Conservation (phyloP, 2,888 invertebrate species). For the Strigamia crassipes region DNA sequence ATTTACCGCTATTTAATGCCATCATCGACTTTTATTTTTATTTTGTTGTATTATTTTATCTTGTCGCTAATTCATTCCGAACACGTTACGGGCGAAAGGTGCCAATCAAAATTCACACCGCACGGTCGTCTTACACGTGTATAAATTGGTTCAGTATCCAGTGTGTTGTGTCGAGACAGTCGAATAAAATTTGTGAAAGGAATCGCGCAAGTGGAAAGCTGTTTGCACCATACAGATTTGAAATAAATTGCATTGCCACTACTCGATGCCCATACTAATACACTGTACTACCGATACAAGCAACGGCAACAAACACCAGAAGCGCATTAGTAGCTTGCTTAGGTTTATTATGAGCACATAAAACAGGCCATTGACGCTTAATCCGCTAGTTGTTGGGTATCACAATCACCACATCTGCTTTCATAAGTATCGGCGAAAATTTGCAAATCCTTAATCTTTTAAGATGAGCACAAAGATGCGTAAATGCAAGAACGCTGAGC, state of each 20-base stretch:
- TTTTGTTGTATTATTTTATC: background rate
- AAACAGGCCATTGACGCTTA: constrained; percentile 26
- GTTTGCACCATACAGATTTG: constrained; percentile 42
- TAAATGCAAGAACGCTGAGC: background rate
- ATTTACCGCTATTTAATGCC: constrained; percentile 12
- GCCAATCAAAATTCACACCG: constrained; percentile 27
- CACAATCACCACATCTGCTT: constrained; percentile 38
- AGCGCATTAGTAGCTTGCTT: constrained; percentile 1
- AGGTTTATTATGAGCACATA: constrained; percentile 10
- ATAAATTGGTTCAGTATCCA: constrained; percentile 40
- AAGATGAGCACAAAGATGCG: constrained; percentile 1
- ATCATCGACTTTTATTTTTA: background rate
- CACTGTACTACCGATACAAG: background rate
- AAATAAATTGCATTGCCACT: constrained; percentile 25
- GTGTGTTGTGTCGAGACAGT: constrained; percentile 33
- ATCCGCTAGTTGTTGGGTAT: constrained; percentile 19
- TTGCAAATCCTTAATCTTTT: constrained; percentile 40
- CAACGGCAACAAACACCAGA: background rate
- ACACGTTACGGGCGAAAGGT: background rate
- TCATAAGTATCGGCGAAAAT: background rate
- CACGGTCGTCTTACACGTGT: constrained; percentile 24
- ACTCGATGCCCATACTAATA: constrained; percentile 25
- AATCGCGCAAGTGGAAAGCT: constrained; percentile 40
- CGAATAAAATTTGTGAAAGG: constrained; percentile 40
- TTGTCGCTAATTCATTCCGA: background rate